Evolutionary conservation across 2,888 invertebrate species (phyloP), one percentile per base, ranked within the genome.

Genomic region (Thyatira batis): DNA sequence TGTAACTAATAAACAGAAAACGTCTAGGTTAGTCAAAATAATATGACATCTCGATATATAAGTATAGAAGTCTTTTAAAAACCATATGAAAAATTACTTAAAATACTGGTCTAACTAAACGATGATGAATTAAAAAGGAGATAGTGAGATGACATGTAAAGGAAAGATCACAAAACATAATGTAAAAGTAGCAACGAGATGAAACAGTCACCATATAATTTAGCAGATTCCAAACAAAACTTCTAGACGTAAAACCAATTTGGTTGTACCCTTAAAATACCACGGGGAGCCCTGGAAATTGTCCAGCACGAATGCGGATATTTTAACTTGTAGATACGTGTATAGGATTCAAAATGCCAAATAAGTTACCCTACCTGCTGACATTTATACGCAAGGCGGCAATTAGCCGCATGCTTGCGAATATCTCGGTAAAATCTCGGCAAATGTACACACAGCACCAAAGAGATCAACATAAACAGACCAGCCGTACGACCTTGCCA

Each of bases 401-500:
- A 48, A 48, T 48, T 27, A 48, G 27, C 27, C 10, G 48, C 48
- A 48, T 48, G 48, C 48, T 27, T 48, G 48, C 27, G n/a, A 27
- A 17, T 39, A 27, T 27, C 48, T 11, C 20, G 13, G 27, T 11
- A 48, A 48, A 27, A 48, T 48, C 48, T 20, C 48, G 13, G 39
- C 17, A 39, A 39, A 39, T 39, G 17, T 39, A 17, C 39, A 39
- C 39, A 39, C 39, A 39, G 48, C 25, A 46, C 45, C 25, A 25
- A 13, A 13, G 45, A 46, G 25, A 46, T 52, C 54, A 43, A 57
- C 60, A 60, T 57, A 58, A 60, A 57, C 58, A 53, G 60, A 59
- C 50, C 54, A 53, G 69, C 60, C 53, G 20, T 23, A 23, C 71
- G 78, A 69, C 78, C 78, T 78, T 78, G 78, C 64, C 64, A 65